Conservation (phyloP, 2,113 vertebrate species). For the Pyxicephalus adspersus region DNA sequence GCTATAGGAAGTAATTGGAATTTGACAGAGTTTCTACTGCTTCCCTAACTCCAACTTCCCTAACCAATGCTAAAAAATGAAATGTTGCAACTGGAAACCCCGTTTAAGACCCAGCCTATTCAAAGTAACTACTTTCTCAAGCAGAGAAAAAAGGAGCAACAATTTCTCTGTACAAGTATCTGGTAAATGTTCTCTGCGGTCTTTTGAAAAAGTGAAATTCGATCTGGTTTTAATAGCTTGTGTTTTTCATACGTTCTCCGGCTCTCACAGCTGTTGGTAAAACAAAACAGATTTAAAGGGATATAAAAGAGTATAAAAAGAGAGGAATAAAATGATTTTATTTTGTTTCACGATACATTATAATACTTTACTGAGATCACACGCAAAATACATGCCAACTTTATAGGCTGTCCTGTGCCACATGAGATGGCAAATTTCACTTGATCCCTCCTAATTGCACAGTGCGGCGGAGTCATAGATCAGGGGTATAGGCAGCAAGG, state of each 20-base stretch:
- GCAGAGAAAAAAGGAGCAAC: slow-evolving; percentile 9
- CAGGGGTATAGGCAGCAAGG: background rate
- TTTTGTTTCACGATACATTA: slow-evolving; percentile 36
- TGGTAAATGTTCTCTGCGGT: slow-evolving; percentile 48
- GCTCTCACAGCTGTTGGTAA: slow-evolving; percentile 52
- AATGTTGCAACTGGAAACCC: background rate
- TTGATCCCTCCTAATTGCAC: slow-evolving; percentile 1
- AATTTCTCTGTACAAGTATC: slow-evolving; percentile 34
- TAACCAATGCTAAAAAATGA: background rate
- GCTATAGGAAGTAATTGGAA: background rate
- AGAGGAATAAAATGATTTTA: slow-evolving; percentile 38
- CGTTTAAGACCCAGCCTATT: background rate
- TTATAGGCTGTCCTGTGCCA: background rate
- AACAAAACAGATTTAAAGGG: slow-evolving; percentile 49
- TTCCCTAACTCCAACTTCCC: too few species aligned
- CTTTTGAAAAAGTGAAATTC: slow-evolving; percentile 48
- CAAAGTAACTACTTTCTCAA: background rate
- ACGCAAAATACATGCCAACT: slow-evolving; percentile 1
- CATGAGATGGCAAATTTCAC: slow-evolving; percentile 5
- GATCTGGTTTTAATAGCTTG: slow-evolving; percentile 43
- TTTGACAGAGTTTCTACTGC: background rate
- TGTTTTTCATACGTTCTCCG: slow-evolving; percentile 50
- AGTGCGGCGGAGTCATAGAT: background rate
- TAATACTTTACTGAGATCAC: slow-evolving; percentile 23
- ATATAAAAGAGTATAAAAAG: slow-evolving; percentile 43